Conservation (phyloP, 2,113 vertebrate genomes). For the Nothocercus nigrocapillus region DNA sequence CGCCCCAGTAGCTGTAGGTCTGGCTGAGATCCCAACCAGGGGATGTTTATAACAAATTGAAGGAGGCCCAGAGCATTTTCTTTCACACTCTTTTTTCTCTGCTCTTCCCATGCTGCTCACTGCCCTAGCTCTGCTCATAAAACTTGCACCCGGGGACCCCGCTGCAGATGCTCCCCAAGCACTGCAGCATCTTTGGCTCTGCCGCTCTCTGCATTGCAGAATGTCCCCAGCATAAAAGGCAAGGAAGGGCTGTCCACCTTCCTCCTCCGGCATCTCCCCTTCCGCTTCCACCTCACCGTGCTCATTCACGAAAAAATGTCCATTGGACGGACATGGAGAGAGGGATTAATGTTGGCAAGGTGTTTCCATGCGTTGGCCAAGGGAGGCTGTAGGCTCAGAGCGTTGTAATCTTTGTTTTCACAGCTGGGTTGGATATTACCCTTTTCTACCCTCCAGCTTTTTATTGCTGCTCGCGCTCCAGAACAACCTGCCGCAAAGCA, state of each 20-base stretch:
- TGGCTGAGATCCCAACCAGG: not conserved
- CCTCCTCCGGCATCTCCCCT: not conserved
- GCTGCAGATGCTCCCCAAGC: not conserved
- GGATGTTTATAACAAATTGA: not conserved
- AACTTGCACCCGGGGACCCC: not conserved
- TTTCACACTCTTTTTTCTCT: not conserved
- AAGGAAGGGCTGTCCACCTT: not conserved
- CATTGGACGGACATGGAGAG: not conserved
- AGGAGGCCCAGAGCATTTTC: not conserved
- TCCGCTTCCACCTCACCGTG: not conserved
- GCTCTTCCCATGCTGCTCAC: accelerated
- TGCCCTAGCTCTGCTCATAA: not conserved
- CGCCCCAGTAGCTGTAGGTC: not conserved
- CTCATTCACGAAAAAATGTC: slow-evolving; percentile 57
- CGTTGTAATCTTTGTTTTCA: slow-evolving; percentile 52
- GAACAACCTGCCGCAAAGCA: not conserved
- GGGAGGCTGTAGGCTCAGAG: not conserved
- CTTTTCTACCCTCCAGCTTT: not conserved
- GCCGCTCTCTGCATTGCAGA: not conserved
- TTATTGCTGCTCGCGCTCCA: accelerated
- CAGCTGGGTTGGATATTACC: slow-evolving; percentile 21
- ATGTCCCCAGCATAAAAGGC: not conserved
- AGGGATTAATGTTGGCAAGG: not conserved
- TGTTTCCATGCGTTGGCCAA: not conserved
- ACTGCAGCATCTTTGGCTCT: not conserved